Percentiles rank a stretch among this genome's conserved stretches.
Evolutionary conservation across 2,888 invertebrate genomes (phyloP).

Genomic region (Brachyptera putata): DNA sequence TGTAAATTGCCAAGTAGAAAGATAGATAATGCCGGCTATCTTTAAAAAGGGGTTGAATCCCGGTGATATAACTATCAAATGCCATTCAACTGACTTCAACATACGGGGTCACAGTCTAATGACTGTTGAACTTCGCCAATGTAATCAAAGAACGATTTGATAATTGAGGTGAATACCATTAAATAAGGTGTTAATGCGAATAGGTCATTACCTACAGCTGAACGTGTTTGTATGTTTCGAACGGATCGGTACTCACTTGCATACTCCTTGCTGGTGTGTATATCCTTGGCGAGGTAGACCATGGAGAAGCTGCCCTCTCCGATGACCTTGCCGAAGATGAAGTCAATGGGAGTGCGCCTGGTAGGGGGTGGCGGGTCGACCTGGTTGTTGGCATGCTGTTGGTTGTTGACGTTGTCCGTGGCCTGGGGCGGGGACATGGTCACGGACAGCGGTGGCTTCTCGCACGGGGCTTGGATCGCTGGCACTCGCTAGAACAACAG

Average conservation of each 20-base stretch:
- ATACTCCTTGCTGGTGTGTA: slow-evolving; percentile 83
- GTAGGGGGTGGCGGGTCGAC: slow-evolving; percentile 41
- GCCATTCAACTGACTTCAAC: too few species aligned
- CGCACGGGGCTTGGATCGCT: slow-evolving; percentile 1
- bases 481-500: slow-evolving; percentile 6
- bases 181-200: too few species aligned
- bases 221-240: too few species aligned
- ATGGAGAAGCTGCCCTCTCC: slow-evolving; percentile 98
- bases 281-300: slow-evolving; percentile 90
- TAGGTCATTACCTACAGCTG: too few species aligned
- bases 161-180: too few species aligned
- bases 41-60: too few species aligned
- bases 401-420: slow-evolving; percentile 30
- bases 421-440: slow-evolving; percentile 40
- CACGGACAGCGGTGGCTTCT: slow-evolving; percentile 13
- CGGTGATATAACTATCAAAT: too few species aligned
- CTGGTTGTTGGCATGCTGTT: slow-evolving; percentile 3
- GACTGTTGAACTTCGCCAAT: too few species aligned
- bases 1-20: too few species aligned
- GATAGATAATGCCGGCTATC: too few species aligned
- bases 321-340: slow-evolving; percentile 89
- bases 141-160: too few species aligned
- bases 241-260: slow-evolving; percentile 90
- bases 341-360: slow-evolving; percentile 80
- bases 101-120: too few species aligned